Evolutionary conservation across 2,888 invertebrate species (phyloP).

Genomic region (Apamea monoglypha): DNA sequence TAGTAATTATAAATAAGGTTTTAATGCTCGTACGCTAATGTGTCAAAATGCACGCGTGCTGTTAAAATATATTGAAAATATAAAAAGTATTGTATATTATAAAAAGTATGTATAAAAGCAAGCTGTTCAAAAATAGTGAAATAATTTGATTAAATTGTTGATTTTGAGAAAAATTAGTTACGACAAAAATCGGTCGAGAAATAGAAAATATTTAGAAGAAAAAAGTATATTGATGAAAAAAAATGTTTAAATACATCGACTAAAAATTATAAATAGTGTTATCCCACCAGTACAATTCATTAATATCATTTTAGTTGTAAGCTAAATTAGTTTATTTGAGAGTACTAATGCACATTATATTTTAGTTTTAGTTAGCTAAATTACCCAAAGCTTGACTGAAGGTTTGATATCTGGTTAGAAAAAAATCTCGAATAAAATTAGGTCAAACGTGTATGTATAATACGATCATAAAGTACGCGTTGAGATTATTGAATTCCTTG

Average conservation of each 20-base stretch:
- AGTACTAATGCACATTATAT: conserved; percentile 51
- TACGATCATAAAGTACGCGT: conserved; percentile 41
- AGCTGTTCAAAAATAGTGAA: conserved; percentile 69
- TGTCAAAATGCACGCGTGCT: conserved; percentile 89
- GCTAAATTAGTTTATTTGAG: conserved; percentile 65
- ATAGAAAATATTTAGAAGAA: conserved; percentile 65
- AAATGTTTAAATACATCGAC: conserved; percentile 67
- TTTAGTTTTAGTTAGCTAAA: conserved; percentile 46
- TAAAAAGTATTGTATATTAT: conserved; percentile 73
- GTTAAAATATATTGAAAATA: conserved; percentile 72
- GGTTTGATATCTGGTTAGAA: conserved; percentile 39
- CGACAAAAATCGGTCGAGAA: conserved; percentile 54
- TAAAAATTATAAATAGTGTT: conserved; percentile 63
- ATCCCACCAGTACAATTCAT: conserved; percentile 74
- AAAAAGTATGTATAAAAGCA: conserved; percentile 68
- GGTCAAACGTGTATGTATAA: conserved; percentile 46
- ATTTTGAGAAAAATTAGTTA: conserved; percentile 71
- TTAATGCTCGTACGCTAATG: conserved; percentile 86
- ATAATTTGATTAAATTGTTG: conserved; percentile 69
- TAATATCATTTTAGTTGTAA: conserved; percentile 77
- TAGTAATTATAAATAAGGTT: conserved; percentile 80
- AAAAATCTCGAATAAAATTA: conserved; percentile 41
- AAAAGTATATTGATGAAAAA: conserved; percentile 61
- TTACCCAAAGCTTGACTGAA: conserved; percentile 58
- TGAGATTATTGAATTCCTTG: conserved; percentile 76